A percentile compares a stretch with the other conserved stretches of the same genome.
phyloP scores from a whole-genome alignment of 1,140 invertebrate species.

The Trachymyrmex cornetzi region DNA sequence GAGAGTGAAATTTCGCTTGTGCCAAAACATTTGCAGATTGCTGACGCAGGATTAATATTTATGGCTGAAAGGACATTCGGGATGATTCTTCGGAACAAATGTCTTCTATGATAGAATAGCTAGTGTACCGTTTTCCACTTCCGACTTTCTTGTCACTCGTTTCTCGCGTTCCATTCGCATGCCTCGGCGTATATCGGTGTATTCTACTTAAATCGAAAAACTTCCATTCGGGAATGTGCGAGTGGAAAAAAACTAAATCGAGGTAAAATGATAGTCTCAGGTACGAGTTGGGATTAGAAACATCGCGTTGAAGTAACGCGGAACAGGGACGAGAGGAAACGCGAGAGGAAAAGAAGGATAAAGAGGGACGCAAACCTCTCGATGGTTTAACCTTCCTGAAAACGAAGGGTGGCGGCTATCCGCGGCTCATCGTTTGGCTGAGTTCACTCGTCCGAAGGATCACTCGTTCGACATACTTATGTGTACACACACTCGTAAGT shows the following conservation, averaged over 20 bases:
- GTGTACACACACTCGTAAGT: neutral
- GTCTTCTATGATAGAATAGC: neutral
- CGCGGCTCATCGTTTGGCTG: conserved; percentile 14
- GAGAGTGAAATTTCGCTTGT: too few species aligned
- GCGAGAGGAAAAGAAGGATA: neutral
- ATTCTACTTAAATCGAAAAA: conserved; percentile 80
- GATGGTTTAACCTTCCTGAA: conserved; percentile 17
- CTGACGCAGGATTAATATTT: neutral
- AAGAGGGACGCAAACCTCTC: neutral
- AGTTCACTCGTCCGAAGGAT: conserved; percentile 28
- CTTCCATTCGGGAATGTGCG: conserved; percentile 72
- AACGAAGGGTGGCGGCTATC: neutral
- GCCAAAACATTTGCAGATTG: too few species aligned
- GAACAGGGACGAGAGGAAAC: neutral
- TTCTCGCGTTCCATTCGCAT: conserved; percentile 39
- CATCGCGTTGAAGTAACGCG: neutral
- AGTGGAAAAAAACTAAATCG: conserved; percentile 63
- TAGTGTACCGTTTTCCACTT: conserved; percentile 56
- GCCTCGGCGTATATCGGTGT: conserved; percentile 58
- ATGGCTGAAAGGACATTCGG: neutral
- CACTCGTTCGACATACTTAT: neutral
- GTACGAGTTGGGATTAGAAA: conserved; percentile 68
- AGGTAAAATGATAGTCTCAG: conserved; percentile 73
- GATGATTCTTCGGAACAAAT: neutral
- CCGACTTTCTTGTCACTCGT: conserved; percentile 49